Conservation (phyloP, 2,888 invertebrate species). For the Autographa gamma region DNA sequence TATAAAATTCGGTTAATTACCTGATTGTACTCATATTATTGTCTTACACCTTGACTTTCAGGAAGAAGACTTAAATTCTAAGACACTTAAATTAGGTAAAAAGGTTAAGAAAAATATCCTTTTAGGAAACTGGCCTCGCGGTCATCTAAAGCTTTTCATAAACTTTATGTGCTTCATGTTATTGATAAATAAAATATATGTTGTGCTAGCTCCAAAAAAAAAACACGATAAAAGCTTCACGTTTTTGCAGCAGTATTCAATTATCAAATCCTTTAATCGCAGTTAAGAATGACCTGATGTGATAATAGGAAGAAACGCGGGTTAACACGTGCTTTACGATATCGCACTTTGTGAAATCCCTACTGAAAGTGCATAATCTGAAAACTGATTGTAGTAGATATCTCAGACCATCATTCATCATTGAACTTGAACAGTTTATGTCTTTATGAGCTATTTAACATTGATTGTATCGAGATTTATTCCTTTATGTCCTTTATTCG, state of each 20-base stretch:
- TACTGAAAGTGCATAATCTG: background rate
- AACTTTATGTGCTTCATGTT: background rate
- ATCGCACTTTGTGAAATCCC: background rate
- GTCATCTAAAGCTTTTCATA: background rate
- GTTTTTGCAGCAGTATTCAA: conserved; percentile 17
- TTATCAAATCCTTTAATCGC: conserved; percentile 41
- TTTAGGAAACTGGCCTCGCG: background rate
- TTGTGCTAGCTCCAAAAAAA: background rate
- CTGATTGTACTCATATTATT: background rate
- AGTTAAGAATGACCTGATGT: conserved; percentile 1
- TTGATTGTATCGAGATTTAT: background rate
- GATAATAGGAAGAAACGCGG: conserved; percentile 24
- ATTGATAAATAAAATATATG: background rate
- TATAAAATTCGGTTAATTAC: background rate
- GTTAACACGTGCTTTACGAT: conserved; percentile 15
- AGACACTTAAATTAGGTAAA: background rate
- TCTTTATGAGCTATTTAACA: background rate
- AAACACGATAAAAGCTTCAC: conserved; percentile 19
- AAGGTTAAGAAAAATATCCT: background rate
- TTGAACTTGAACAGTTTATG: background rate
- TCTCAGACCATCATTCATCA: background rate
- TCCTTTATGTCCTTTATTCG: background rate
- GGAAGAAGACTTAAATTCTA: no score
- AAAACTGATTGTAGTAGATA: background rate
- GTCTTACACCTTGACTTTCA: no score